phyloP scores from a whole-genome alignment of 1,140 invertebrate species.

The Magallana gigas region DNA sequence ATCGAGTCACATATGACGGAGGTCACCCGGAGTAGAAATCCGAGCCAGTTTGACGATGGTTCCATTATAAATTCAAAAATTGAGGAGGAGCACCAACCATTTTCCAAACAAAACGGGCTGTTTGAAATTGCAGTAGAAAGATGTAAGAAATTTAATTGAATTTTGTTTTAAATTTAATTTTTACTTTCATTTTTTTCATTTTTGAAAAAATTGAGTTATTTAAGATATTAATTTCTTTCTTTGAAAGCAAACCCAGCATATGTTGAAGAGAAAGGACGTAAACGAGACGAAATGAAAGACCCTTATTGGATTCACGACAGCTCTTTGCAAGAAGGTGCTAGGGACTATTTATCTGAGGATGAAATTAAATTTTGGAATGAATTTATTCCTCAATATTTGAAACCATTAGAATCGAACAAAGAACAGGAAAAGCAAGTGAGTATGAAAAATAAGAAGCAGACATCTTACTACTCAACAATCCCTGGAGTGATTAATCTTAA shows the following conservation, averaged over 20 bases:
- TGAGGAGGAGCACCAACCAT: constrained; percentile 8
- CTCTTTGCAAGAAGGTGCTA: constrained; percentile 57
- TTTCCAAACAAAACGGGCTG: constrained; percentile 45
- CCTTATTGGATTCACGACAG: constrained; percentile 97
- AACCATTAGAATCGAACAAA: constrained; percentile 70
- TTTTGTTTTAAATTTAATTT: neutral
- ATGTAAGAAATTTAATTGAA: constrained; percentile 39
- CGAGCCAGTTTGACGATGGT: constrained; percentile 10
- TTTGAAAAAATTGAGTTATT: neutral
- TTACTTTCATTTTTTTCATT: neutral
- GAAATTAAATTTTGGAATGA: constrained; percentile 72
- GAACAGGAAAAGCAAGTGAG: constrained; percentile 69
- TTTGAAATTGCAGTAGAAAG: constrained; percentile 61
- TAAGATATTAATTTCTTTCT: neutral
- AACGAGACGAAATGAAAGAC: constrained; percentile 87
- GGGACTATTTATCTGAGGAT: constrained; percentile 83
- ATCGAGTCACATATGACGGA: constrained; percentile 54
- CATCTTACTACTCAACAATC: neutral
- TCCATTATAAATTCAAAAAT: neutral
- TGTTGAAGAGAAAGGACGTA: constrained; percentile 52
- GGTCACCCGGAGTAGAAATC: constrained; percentile 36
- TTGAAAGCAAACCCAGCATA: constrained; percentile 66
- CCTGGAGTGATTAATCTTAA: neutral
- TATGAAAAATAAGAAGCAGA: no score
- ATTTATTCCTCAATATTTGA: constrained; percentile 72